Conservation (phyloP, 2,113 vertebrate genomes). For the Apeltes quadracus region DNA sequence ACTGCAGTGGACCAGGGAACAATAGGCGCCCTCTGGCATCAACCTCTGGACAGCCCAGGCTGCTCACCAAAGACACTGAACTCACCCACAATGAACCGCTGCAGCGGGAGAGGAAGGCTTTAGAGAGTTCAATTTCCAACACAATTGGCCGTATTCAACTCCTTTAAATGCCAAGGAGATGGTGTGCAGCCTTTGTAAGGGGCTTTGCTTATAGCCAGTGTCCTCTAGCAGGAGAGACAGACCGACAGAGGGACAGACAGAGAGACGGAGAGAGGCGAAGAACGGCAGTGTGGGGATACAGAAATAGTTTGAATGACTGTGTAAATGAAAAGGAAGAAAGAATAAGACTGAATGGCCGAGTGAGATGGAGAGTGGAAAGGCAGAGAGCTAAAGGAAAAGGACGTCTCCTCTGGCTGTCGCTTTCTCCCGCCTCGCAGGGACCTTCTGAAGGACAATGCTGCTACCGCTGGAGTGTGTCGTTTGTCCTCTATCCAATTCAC, state of each 20-base stretch:
- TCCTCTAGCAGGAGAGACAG: constrained; percentile 72
- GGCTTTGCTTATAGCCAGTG: constrained; percentile 77
- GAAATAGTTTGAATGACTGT: constrained; percentile 63
- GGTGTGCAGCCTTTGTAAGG: constrained; percentile 79
- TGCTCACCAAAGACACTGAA: constrained; percentile 79
- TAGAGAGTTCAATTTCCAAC: constrained; percentile 85
- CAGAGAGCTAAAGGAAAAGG: constrained; percentile 54
- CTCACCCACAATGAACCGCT: constrained; percentile 80
- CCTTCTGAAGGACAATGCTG: constrained; percentile 77
- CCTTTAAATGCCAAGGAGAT: constrained; percentile 82
- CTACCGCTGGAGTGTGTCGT: constrained; percentile 75
- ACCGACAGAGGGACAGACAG: constrained; percentile 59
- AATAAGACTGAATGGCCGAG: constrained; percentile 53
- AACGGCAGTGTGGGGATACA: constrained; percentile 50
- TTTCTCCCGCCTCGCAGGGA: constrained; percentile 68
- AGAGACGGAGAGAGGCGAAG: constrained; percentile 56
- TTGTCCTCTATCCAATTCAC: constrained; percentile 73
- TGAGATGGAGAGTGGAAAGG: constrained; percentile 46
- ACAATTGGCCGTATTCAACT: constrained; percentile 83
- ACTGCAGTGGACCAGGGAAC: constrained; percentile 71
- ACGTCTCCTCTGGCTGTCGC: constrained; percentile 72
- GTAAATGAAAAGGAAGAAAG: constrained; percentile 60
- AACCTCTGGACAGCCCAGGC: constrained; percentile 75
- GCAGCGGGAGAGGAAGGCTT: constrained; percentile 78
- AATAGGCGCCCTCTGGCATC: constrained; percentile 78